Evolutionary conservation across 2,888 invertebrate species (phyloP), one percentile per base, ranked within the genome.

Genomic region (Platypus cylindrus): DNA sequence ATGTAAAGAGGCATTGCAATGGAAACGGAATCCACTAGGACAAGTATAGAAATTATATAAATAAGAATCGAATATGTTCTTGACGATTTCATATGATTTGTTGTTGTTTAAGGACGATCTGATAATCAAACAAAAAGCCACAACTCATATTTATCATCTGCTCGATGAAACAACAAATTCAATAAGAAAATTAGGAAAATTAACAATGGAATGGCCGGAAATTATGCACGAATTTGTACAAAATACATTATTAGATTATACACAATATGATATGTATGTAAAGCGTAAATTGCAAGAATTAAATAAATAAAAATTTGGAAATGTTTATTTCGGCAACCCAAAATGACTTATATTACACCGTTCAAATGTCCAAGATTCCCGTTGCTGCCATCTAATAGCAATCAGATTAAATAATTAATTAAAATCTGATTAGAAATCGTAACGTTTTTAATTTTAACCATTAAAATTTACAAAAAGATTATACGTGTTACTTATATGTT

Each of bases 1-100:
- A 32, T 83, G 83, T 33, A 87, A 86, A 58, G 86, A 87, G 62
- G 85, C 86, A 2, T 58, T 87, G 27, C 85, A 86, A 48, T 86
- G 82, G 72, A 73, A 77, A 48, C 72, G 75, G 53, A 73, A 74
- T 14, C 66, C 67, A 37, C 53, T 63, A 24, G 62, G 63, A 18
- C 68, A 69, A 60, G 70, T 67, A 34, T 17, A 13, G 24, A 17
- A n/a, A n/a, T n/a, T 17, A 13, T 16, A 17, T 17, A 7, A 17
- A 9, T 3, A 30, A 17, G 16, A 8, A 13, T 28, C 15, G 28
- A 14, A 28, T 28, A 16, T 7, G 16, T 16, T 5, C 12, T 30
- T 14, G 20, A 7, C 7, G 5, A 20, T 16, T 16, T 3, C 15
- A 5, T 11, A 3, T 13, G n/a, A 18, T 12, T 18, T 22, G 2